These are phyloP conservation scores for Epinephelus malabaricus DNA, from an alignment of 2,797 vertebrate genomes.

Conservation along the genomic window DNA sequence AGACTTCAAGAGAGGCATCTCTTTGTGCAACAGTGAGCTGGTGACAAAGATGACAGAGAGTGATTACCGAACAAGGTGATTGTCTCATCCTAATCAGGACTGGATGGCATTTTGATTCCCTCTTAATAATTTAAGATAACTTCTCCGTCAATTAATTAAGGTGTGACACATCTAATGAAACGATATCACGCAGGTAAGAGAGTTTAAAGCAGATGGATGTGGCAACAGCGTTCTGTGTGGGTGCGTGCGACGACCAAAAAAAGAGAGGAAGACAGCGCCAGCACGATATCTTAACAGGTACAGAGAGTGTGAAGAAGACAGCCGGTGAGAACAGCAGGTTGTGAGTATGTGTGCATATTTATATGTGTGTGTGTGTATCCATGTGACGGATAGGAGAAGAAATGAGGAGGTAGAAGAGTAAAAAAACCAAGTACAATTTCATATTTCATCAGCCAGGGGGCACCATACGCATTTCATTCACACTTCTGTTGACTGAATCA, in stretches of 20 bases:
- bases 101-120: neutral
- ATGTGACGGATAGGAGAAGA: neutral
- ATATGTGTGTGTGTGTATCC: neutral
- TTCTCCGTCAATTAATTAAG: constrained; percentile 16
- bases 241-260: neutral
- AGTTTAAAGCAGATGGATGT: constrained; percentile 37
- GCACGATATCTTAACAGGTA: constrained; percentile 46
- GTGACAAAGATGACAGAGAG: neutral
- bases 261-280: constrained; percentile 10
- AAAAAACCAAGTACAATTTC: neutral
- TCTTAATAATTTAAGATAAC: constrained; percentile 3
- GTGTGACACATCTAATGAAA: constrained; percentile 10
- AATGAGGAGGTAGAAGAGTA: neutral
- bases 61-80: constrained; percentile 4
- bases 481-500: neutral
- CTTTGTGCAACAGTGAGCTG: neutral
- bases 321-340: constrained; percentile 58
- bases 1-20: neutral
- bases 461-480: constrained; percentile 66
- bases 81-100: constrained; percentile 4
- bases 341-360: constrained; percentile 24
- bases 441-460: constrained; percentile 66
- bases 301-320: constrained; percentile 57
- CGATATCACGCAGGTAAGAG: constrained; percentile 14
- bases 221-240: neutral